Evolutionary conservation across 1,140 invertebrate genomes (phyloP).

Genomic region (Protaetia brevitarsis): DNA sequence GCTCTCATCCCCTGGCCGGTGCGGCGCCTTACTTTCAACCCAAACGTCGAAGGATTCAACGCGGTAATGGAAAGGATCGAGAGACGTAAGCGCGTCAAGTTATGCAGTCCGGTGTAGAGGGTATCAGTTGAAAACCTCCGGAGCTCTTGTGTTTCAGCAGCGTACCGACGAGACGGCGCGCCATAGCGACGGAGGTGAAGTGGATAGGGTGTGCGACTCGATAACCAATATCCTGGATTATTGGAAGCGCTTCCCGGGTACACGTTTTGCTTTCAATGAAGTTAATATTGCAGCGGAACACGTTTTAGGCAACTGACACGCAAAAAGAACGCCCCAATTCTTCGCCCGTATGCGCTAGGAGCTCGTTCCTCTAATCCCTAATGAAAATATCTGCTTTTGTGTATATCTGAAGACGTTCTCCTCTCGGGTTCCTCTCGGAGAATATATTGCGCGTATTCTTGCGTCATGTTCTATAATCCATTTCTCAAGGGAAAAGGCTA

Average conservation of each 20-base stretch:
- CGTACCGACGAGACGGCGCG: background rate
- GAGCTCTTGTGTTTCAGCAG: background rate
- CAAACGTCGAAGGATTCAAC: background rate
- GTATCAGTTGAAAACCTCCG: background rate
- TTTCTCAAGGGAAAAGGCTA: too few relatives aligned
- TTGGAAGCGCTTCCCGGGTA: conserved; percentile 26
- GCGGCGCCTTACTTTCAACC: too few relatives aligned
- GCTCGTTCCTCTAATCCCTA: background rate
- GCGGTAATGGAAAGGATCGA: background rate
- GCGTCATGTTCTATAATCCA: too few relatives aligned
- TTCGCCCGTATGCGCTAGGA: background rate
- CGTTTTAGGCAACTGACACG: conserved; percentile 17
- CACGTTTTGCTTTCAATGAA: conserved; percentile 30
- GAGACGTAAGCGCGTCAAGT: conserved; percentile 6
- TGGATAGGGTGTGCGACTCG: conserved; percentile 21
- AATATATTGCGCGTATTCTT: too few relatives aligned
- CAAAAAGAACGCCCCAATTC: background rate
- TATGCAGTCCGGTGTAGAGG: background rate
- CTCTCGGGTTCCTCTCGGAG: too few relatives aligned
- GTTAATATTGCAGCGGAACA: conserved; percentile 29
- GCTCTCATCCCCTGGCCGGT: background rate
- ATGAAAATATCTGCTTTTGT: conserved; percentile 15
- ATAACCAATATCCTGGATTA: conserved; percentile 35
- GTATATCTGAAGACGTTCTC: background rate
- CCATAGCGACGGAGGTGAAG: background rate